Conservation (phyloP, 2,797 vertebrate species). For the Pterois miles region DNA sequence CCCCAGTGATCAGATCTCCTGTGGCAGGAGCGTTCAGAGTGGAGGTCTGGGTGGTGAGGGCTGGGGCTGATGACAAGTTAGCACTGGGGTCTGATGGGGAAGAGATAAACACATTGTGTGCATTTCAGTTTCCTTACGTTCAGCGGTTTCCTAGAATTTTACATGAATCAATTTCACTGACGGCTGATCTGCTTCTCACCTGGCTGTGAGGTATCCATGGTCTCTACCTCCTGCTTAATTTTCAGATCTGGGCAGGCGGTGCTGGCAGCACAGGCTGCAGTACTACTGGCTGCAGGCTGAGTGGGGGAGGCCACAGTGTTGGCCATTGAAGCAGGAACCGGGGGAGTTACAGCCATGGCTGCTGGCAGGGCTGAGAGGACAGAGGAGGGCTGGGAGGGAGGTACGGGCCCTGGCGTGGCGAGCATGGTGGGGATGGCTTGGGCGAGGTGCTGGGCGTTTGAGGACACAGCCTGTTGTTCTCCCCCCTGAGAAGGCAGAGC, state of each 20-base stretch:
- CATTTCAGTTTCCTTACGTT: neutral
- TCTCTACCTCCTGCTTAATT: constrained; percentile 94
- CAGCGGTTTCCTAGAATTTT: neutral
- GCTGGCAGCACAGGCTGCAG: constrained; percentile 86
- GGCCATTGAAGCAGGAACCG: constrained; percentile 87
- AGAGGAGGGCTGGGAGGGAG: constrained; percentile 89
- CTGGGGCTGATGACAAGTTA: constrained; percentile 82
- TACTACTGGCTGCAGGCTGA: constrained; percentile 87
- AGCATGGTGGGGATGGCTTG: constrained; percentile 90
- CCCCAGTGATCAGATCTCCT: constrained; percentile 92
- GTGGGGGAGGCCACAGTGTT: constrained; percentile 90
- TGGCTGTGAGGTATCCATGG: constrained; percentile 88
- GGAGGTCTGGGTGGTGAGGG: constrained; percentile 83
- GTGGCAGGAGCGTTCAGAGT: constrained; percentile 83
- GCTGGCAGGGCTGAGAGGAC: constrained; percentile 89
- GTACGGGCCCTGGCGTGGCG: constrained; percentile 86
- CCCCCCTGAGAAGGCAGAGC: constrained; percentile 86
- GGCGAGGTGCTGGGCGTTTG: constrained; percentile 88
- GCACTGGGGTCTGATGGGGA: constrained; percentile 75
- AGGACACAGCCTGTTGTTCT: constrained; percentile 88
- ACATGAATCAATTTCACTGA: neutral
- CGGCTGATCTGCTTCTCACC: constrained; percentile 42
- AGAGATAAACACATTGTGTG: neutral
- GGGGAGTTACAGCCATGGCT: constrained; percentile 86
- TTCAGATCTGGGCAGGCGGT: constrained; percentile 90